phyloP scores from a whole-genome alignment of 2,888 invertebrate genomes.

The Scotopteryx bipunctaria region DNA sequence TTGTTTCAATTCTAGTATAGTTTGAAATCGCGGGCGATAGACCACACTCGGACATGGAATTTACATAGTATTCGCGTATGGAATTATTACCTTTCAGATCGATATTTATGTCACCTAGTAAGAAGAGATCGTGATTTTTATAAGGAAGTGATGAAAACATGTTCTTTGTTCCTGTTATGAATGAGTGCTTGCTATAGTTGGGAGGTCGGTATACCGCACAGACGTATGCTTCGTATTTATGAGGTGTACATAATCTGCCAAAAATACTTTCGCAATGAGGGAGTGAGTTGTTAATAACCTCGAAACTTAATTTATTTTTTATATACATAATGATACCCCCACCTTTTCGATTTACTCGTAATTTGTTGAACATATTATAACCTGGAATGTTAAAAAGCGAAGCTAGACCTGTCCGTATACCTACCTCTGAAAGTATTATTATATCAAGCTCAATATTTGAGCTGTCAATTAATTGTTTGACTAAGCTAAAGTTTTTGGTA shows the following conservation, averaged over 20 bases:
- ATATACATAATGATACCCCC: not conserved
- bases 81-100: not conserved
- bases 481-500: not conserved
- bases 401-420: not conserved
- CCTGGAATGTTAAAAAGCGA: not conserved
- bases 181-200: not conserved
- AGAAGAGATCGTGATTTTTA: not conserved
- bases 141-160: not conserved
- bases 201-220: not conserved
- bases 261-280: not conserved
- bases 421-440: not conserved
- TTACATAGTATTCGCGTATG: not conserved
- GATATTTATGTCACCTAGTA: not conserved
- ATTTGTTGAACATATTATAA: not conserved
- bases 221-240: not conserved
- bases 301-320: not conserved
- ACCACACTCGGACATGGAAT: not conserved
- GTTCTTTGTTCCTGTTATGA: not conserved
- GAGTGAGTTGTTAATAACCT: not conserved
- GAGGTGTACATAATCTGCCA: not conserved
- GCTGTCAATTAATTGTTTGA: not conserved
- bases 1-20: not conserved
- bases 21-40: not conserved
- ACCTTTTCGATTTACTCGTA: not conserved
- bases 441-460: not conserved